phyloP scores from a whole-genome alignment of 2,797 vertebrate species.

The Sebastes nivosus region DNA sequence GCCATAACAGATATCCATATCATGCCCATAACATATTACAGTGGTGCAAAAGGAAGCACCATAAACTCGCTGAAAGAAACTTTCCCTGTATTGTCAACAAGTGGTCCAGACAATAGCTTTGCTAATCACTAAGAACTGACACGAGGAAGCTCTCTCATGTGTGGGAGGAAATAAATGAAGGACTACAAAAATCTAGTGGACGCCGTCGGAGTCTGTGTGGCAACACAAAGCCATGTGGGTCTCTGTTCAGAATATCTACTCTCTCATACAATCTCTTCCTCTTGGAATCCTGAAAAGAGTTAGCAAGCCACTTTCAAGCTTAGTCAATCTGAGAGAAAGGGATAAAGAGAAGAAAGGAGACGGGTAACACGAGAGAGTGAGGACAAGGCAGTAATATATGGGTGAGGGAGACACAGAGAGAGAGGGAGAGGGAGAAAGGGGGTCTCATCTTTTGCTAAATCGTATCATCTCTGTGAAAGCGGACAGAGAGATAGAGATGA shows the following conservation, averaged over 20 bases:
- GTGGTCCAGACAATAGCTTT: constrained; percentile 9
- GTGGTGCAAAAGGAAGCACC: background rate
- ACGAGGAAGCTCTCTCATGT: background rate
- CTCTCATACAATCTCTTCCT: constrained; percentile 40
- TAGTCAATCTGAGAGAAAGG: constrained; percentile 56
- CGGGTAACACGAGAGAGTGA: constrained; percentile 52
- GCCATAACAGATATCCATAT: constrained; percentile 53
- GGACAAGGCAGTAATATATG: constrained; percentile 55
- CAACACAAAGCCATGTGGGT: constrained; percentile 39
- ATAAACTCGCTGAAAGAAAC: background rate
- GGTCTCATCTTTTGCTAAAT: constrained; percentile 70
- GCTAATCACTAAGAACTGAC: constrained; percentile 37
- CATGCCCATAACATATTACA: background rate
- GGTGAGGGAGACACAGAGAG: constrained; percentile 25
- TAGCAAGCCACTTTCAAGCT: constrained; percentile 69
- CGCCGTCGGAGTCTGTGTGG: constrained; percentile 28
- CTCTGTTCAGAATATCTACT: constrained; percentile 52
- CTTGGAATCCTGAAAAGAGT: constrained; percentile 66
- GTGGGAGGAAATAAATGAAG: constrained; percentile 45
- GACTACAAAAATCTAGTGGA: constrained; percentile 27
- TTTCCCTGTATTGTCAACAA: constrained; percentile 13
- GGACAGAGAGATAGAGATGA: constrained; percentile 68
- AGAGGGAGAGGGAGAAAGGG: background rate
- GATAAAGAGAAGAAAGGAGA: constrained; percentile 59
- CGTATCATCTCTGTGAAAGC: constrained; percentile 75